These are phyloP conservation scores for Buathra laborator DNA, from an alignment of 2,888 invertebrate genomes.

Conservation along the genomic window DNA sequence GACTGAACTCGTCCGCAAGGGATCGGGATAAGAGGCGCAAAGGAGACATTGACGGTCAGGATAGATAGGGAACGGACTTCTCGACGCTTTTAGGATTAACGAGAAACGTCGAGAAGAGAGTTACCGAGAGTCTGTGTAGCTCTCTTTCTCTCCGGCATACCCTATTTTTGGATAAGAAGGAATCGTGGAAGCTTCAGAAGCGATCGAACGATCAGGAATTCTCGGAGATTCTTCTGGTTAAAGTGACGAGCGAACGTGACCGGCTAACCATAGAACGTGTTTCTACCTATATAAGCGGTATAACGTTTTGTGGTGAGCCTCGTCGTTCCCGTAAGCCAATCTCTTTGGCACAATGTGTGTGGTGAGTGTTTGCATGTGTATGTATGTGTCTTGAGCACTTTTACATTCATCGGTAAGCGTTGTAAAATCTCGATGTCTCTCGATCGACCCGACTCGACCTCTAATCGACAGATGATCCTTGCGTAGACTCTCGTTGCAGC, in stretches of 20 bases:
- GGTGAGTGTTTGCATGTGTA: not conserved
- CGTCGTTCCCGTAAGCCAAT: constrained; percentile 8
- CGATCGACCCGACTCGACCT: not conserved
- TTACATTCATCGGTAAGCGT: constrained; percentile 1
- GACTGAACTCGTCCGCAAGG: constrained; percentile 22
- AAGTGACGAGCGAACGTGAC: constrained; percentile 62
- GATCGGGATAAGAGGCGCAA: constrained; percentile 12
- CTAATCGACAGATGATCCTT: constrained; percentile 10
- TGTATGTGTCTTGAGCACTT: constrained; percentile 28
- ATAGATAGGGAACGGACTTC: constrained; percentile 26
- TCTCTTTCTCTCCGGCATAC: constrained; percentile 37
- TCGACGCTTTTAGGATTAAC: constrained; percentile 54
- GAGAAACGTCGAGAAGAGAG: constrained; percentile 42
- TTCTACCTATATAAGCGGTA: constrained; percentile 6
- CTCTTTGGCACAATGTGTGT: constrained; percentile 14
- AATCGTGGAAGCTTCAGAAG: constrained; percentile 34
- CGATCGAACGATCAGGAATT: constrained; percentile 58
- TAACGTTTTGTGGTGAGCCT: constrained; percentile 22
- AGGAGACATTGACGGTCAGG: constrained; percentile 29
- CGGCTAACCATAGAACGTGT: constrained; percentile 11
- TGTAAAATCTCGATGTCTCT: constrained; percentile 12
- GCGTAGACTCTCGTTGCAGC: not conserved
- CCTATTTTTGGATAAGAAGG: constrained; percentile 43
- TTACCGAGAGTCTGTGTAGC: constrained; percentile 17
- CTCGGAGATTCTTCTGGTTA: constrained; percentile 43